Conservation (phyloP, 2,113 vertebrate genomes). For the Rhinoptilus africanus region DNA sequence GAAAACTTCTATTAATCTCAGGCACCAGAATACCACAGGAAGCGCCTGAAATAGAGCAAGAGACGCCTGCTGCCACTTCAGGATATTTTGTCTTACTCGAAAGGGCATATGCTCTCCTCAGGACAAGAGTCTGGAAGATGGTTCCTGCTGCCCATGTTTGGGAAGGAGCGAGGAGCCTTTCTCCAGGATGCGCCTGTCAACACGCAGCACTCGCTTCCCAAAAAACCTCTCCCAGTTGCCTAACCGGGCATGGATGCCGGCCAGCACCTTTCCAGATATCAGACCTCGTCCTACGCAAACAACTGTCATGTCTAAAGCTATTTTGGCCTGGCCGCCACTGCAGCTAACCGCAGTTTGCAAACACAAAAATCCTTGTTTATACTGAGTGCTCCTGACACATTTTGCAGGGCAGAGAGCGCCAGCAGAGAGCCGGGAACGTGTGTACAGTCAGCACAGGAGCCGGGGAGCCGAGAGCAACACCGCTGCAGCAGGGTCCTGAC, state of each 20-base stretch:
- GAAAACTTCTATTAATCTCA: not conserved
- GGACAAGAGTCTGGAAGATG: not conserved
- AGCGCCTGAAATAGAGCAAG: conserved; percentile 1
- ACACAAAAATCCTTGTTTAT: not conserved
- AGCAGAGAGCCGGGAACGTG: fast-evolving
- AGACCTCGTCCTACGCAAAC: not conserved
- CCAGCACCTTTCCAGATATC: not conserved
- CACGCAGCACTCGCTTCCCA: not conserved
- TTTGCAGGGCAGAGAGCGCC: not conserved
- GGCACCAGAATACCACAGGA: not conserved
- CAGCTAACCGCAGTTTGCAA: not conserved
- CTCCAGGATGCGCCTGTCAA: not conserved
- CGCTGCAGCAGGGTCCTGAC: not conserved
- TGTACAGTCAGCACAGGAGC: fast-evolving
- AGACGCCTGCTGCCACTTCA: not conserved
- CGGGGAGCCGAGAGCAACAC: fast-evolving
- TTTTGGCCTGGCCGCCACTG: not conserved
- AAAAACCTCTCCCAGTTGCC: not conserved
- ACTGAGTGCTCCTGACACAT: not conserved
- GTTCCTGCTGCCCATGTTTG: conserved; percentile 53
- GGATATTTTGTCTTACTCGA: not conserved
- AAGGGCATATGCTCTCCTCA: not conserved
- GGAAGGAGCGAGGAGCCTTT: not conserved
- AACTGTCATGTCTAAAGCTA: not conserved
- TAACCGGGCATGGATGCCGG: not conserved